Evolutionary conservation across 2,113 vertebrate species (phyloP).

Genomic region (Petromus typicus): DNA sequence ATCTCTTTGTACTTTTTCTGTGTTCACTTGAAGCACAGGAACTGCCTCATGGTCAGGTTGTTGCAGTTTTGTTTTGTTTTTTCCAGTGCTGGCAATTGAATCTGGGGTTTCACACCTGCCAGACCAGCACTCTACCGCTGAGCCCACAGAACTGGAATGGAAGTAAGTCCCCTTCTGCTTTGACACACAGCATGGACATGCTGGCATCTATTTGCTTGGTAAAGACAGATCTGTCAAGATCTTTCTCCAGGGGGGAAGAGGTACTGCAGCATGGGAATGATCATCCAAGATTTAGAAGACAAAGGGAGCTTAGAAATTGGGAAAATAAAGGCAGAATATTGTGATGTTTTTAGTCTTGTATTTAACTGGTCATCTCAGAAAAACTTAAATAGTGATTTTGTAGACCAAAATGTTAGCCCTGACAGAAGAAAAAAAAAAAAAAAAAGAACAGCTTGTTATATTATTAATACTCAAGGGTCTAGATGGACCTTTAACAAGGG

Average conservation of each 20-base stretch:
- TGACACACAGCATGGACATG: background rate
- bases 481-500: conserved; percentile 29
- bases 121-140: background rate
- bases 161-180: background rate
- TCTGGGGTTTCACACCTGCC: background rate
- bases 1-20: background rate
- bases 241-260: background rate
- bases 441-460: background rate
- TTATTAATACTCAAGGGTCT: conserved; percentile 6
- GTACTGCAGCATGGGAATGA: background rate
- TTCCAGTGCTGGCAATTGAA: background rate
- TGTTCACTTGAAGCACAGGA: background rate
- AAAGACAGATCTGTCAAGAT: background rate
- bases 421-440: background rate
- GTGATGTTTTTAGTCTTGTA: background rate
- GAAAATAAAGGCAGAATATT: background rate
- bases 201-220: background rate
- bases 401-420: conserved; percentile 19
- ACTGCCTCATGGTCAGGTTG: background rate
- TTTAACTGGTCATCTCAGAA: conserved; percentile 12
- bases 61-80: background rate
- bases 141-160: background rate
- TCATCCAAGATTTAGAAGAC: background rate
- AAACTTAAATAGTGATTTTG: conserved; percentile 42
- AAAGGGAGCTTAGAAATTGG: background rate